Evolutionary conservation across 2,888 invertebrate species (phyloP), one percentile per base, ranked within the genome.

Genomic region (Cheilosia pagana): DNA sequence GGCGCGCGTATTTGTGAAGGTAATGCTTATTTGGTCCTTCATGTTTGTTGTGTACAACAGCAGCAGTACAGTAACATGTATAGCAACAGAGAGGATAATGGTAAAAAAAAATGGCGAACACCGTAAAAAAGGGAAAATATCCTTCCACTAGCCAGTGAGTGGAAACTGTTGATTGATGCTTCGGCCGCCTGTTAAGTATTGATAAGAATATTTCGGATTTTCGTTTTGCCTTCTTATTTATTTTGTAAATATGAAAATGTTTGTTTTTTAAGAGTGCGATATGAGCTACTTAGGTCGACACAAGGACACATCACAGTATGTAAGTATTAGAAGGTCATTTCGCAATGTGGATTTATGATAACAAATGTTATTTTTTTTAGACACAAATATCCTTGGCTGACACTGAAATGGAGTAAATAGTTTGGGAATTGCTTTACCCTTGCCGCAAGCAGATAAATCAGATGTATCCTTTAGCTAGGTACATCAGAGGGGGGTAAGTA

Each of bases 141-240:
- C 70, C 76, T 81, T 77, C 57, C 39, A 72, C 76, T 81, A 86
- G 86, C 86, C 90, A 90, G 88, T 89, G 90, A 90, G 89, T 90
- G 90, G 89, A 90, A 90, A 90, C 87, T 87, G 88, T 89, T 90
- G 90, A 90, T 90, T 90, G 90, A 90, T 90, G 90, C 88, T 65
- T 53, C 67, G 76, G 86, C 57, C 81, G 86, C 78, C 82, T 90
- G 90, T 87, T 83, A 86, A 81, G 71, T 77, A 87, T 89, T 88
- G 90, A 90, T 90, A 90, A 90, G 90, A 87, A 78, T 65, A 59
- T 75, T 65, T 41, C 4, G 35, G 41, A 31, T 86, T 87, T 87
- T 87, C 25, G n/a, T 50, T 71, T 23, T 19, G 50, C 41, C 21
- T 88, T 87, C 87, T 88, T 87, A 87, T 88, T 88, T 87, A 87